A percentile compares a stretch with the other conserved stretches of the same genome.
Conservation (phyloP, 2,797 vertebrate species). For the Chlorospingus flavigularis region DNA sequence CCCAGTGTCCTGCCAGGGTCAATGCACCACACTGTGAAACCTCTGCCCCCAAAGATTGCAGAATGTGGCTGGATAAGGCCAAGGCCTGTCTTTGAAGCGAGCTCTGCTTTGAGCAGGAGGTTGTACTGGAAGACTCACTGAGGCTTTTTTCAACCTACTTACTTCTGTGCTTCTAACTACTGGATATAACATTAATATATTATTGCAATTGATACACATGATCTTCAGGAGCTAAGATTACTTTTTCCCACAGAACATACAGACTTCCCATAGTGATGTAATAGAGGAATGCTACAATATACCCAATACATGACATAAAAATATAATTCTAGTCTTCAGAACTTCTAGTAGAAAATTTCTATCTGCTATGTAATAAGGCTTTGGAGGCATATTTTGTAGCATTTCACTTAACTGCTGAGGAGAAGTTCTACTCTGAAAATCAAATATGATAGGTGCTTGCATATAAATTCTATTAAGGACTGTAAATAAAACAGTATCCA, state of each 20-base stretch:
- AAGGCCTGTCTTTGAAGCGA: neutral
- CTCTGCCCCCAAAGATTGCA: neutral
- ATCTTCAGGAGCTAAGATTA: neutral
- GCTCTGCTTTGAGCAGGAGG: neutral
- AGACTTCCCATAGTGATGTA: neutral
- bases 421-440: neutral
- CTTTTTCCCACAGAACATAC: neutral
- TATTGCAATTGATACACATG: neutral
- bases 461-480: neutral
- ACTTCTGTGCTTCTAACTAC: neutral
- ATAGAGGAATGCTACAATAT: neutral
- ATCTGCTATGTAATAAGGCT: neutral
- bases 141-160: neutral
- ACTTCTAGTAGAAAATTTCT: neutral
- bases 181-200: neutral
- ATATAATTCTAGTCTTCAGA: neutral
- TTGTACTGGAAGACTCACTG: neutral
- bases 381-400: neutral
- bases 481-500: neutral
- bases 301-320: neutral
- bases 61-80: neutral
- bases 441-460: neutral
- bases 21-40: neutral
- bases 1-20: neutral
- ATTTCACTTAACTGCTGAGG: neutral